phyloP scores from a whole-genome alignment of 2,797 vertebrate species.

The Macrochelys suwanniensis region DNA sequence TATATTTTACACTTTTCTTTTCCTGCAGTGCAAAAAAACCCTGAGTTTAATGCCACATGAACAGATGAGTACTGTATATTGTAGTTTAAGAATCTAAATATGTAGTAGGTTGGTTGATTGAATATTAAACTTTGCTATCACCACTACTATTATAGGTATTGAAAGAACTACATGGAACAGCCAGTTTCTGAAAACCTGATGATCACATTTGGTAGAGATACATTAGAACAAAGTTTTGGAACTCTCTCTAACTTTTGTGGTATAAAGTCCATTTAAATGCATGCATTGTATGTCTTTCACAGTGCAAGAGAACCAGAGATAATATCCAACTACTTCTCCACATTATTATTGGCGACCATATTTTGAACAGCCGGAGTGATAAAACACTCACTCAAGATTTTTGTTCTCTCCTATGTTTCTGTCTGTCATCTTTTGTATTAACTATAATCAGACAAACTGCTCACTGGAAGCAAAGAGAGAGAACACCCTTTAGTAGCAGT shows the following conservation, averaged over 20 bases:
- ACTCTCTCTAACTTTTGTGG: background rate
- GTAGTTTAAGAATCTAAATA: background rate
- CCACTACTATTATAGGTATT: background rate
- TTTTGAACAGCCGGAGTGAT: background rate
- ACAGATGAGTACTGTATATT: background rate
- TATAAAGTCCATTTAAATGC: background rate
- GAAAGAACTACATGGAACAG: background rate
- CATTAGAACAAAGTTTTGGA: background rate
- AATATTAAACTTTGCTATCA: background rate
- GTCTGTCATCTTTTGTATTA: background rate
- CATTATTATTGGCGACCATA: background rate
- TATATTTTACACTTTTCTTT: background rate
- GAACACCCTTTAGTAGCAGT: background rate
- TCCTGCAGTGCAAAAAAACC: background rate
- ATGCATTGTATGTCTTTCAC: background rate
- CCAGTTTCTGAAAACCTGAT: rapidly evolving
- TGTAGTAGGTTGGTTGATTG: background rate
- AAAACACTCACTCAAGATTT: background rate
- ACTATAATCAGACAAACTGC: background rate
- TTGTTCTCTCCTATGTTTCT: background rate
- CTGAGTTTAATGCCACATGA: background rate
- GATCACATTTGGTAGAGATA: background rate
- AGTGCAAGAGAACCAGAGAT: background rate
- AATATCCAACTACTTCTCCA: background rate
- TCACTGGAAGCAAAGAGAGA: background rate